A percentile compares a stretch with the other conserved stretches of the same genome.
phyloP scores from a whole-genome alignment of 2,888 invertebrate genomes.

The Spisula solida region DNA sequence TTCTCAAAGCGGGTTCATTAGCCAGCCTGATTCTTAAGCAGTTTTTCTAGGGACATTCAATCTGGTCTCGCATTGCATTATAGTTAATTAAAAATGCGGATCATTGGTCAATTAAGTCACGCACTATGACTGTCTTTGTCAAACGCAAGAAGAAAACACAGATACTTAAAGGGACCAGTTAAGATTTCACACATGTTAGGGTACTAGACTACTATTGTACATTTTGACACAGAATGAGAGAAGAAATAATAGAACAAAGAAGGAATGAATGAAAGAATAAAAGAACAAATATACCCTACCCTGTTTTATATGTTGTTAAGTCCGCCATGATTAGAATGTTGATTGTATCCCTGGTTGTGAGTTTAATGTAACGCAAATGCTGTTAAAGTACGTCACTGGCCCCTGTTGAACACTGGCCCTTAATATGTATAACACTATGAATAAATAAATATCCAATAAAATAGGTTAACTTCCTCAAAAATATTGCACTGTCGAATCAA shows the following conservation, averaged over 20 bases:
- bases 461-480: neutral
- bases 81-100: too few species aligned
- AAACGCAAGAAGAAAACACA: too few species aligned
- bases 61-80: too few species aligned
- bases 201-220: too few species aligned
- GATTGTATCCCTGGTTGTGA: neutral
- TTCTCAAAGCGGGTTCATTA: too few species aligned
- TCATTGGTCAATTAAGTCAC: too few species aligned
- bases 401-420: neutral
- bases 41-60: too few species aligned
- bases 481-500: neutral
- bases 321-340: neutral
- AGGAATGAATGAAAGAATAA: neutral
- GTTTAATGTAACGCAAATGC: neutral
- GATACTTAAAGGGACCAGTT: neutral
- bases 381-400: neutral
- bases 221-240: neutral
- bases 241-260: neutral
- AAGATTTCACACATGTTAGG: too few species aligned
- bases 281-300: neutral
- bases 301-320: neutral
- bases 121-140: too few species aligned
- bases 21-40: too few species aligned
- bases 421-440: neutral
- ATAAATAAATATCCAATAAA: neutral